Evolutionary conservation across 2,888 invertebrate genomes (phyloP).

Genomic region (Tanypteryx hageni): DNA sequence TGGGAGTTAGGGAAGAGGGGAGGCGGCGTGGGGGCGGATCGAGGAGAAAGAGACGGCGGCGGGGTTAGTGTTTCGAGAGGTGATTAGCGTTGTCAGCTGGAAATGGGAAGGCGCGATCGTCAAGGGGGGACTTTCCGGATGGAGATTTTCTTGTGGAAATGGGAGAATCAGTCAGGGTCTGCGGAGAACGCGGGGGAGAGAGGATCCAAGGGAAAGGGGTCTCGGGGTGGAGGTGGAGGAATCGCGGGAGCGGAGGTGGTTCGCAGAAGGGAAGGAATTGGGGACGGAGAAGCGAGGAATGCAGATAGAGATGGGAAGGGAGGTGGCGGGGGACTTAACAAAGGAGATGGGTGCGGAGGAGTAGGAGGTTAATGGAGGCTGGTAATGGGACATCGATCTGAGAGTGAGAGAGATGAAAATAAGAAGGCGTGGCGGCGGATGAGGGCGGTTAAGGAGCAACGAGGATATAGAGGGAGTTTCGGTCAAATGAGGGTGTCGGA

Average conservation of each 20-base stretch:
- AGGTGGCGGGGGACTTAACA: too few species aligned
- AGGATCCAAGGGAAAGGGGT: not conserved
- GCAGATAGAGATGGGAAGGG: not conserved
- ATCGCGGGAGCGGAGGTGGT: not conserved
- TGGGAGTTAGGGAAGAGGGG: too few species aligned
- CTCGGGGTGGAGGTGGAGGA: not conserved
- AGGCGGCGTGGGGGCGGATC: not conserved
- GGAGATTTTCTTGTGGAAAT: not conserved
- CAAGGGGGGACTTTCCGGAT: not conserved
- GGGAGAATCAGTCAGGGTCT: too few species aligned
- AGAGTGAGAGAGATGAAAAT: too few species aligned
- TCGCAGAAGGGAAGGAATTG: not conserved
- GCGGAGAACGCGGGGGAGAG: not conserved
- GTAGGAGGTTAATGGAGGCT: not conserved
- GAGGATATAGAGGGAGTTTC: not conserved
- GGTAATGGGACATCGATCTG: slow-evolving; percentile 32
- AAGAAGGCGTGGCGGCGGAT: too few species aligned
- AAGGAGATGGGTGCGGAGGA: not conserved
- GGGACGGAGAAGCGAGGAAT: not conserved
- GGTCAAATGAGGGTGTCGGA: not conserved
- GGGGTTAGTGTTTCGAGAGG: slow-evolving; percentile 39
- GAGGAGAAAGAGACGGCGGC: not conserved
- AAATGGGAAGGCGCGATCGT: slow-evolving; percentile 43
- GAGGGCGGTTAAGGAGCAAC: too few species aligned
- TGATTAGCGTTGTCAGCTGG: slow-evolving; percentile 57